Conservation (phyloP, 2,113 vertebrate species). For the Daubentonia madagascariensis region DNA sequence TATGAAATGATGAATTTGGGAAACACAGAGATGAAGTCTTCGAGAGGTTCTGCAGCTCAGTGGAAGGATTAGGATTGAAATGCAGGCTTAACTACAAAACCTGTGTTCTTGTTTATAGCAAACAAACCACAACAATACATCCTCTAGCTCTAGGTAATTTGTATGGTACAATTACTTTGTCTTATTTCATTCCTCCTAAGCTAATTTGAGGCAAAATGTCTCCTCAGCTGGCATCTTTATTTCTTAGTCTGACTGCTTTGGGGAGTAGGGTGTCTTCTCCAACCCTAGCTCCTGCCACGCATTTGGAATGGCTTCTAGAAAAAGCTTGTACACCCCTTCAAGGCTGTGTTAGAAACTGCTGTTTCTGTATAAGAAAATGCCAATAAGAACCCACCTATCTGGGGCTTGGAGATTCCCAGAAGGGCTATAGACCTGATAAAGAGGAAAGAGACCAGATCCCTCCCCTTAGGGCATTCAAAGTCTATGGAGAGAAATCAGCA, state of each 20-base stretch:
- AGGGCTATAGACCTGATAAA: neutral
- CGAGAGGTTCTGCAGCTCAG: neutral
- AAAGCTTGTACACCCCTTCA: accelerated
- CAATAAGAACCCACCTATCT: neutral
- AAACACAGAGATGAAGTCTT: neutral
- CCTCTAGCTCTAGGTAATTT: neutral
- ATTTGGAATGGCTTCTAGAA: neutral
- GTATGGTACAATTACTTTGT: neutral
- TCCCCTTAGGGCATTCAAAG: neutral
- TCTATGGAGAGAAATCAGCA: neutral
- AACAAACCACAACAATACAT: neutral
- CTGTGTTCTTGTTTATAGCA: neutral
- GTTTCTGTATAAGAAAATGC: neutral
- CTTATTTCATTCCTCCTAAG: neutral
- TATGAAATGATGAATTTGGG: neutral
- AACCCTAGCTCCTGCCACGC: neutral
- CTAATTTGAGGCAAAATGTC: neutral
- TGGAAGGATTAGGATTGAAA: neutral
- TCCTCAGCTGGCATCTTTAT: neutral
- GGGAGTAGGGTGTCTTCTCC: neutral
- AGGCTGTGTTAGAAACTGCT: neutral
- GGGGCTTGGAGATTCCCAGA: neutral
- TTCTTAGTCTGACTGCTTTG: neutral
- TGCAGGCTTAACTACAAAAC: neutral
- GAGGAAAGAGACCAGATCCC: neutral